Percentiles rank a stretch among this genome's conserved stretches.
These are phyloP conservation scores for Tricholauxania praeusta DNA, from an alignment of 2,888 invertebrate species.

Conservation along the genomic window DNA sequence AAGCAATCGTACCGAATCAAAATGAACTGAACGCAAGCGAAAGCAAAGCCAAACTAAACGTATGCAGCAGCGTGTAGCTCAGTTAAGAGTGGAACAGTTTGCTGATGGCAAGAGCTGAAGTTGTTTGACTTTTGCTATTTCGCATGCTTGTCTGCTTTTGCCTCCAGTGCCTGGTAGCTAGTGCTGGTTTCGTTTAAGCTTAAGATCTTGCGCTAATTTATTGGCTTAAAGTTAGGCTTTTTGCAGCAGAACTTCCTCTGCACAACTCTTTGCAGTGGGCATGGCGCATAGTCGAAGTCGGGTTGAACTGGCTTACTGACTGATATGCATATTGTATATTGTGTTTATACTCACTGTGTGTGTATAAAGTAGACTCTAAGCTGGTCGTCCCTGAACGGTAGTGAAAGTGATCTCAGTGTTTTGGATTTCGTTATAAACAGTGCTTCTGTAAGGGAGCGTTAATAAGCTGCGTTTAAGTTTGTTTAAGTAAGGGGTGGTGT, in stretches of 20 bases:
- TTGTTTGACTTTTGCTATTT: conserved; percentile 18
- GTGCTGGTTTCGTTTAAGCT: conserved; percentile 2
- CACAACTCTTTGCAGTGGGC: background rate
- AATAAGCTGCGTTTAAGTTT: too few species aligned
- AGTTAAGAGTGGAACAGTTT: conserved; percentile 29
- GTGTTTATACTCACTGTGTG: too few species aligned
- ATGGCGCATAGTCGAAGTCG: background rate
- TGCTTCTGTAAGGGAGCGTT: too few species aligned
- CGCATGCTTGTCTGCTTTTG: background rate
- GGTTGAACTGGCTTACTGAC: conserved; percentile 17
- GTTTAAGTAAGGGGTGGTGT: too few species aligned
- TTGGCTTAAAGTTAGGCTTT: background rate
- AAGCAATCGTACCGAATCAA: conserved; percentile 13
- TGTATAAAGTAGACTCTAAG: background rate
- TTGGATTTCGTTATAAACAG: too few species aligned
- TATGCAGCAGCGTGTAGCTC: conserved; percentile 26
- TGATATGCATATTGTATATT: background rate
- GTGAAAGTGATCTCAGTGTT: conserved; percentile 40
- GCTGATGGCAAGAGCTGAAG: background rate
- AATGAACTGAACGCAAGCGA: conserved; percentile 55
- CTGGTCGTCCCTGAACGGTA: conserved; percentile 42
- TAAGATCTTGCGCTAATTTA: background rate
- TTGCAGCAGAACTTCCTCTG: background rate
- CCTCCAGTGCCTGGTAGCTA: too few species aligned
- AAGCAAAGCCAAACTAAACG: conserved; percentile 55